Conservation (phyloP, 2,113 vertebrate species). For the Gasterosteus nipponicus region DNA sequence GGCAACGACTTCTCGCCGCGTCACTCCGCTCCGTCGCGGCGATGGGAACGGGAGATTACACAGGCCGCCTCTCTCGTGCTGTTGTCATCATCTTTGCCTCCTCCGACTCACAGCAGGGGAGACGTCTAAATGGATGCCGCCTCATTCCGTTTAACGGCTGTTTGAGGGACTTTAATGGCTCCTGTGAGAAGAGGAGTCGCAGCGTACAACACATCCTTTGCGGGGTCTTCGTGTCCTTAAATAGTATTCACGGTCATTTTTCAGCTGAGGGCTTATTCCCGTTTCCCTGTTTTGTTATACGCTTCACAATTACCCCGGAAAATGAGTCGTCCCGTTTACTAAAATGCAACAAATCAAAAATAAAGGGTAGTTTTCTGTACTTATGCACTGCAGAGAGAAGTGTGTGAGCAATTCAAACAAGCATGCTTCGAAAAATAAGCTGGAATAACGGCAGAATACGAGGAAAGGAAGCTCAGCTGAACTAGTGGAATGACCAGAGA, state of each 20-base stretch:
- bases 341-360: constrained; percentile 16
- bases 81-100: constrained; percentile 45
- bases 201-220: constrained; percentile 23
- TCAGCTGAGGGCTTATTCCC: constrained; percentile 28
- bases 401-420: neutral
- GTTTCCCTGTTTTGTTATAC: neutral
- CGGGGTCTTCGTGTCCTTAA: constrained; percentile 35
- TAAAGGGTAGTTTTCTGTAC: neutral
- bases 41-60: constrained; percentile 44
- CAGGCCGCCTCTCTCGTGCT: constrained; percentile 5
- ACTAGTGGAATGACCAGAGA: neutral
- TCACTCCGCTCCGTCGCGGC: constrained; percentile 35
- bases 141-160: constrained; percentile 60
- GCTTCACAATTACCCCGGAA: neutral
- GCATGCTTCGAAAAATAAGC: neutral
- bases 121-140: constrained; percentile 56
- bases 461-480: neutral
- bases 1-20: constrained; percentile 25
- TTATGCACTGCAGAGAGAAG: neutral
- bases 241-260: constrained; percentile 18
- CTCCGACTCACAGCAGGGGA: constrained; percentile 50
- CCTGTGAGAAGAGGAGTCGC: constrained; percentile 42
- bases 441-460: neutral
- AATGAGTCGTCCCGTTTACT: neutral
- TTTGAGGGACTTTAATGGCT: constrained; percentile 58